Percentiles rank a stretch among this genome's conserved stretches.
Evolutionary conservation across 2,113 vertebrate genomes (phyloP).

Genomic region (Calypte anna): DNA sequence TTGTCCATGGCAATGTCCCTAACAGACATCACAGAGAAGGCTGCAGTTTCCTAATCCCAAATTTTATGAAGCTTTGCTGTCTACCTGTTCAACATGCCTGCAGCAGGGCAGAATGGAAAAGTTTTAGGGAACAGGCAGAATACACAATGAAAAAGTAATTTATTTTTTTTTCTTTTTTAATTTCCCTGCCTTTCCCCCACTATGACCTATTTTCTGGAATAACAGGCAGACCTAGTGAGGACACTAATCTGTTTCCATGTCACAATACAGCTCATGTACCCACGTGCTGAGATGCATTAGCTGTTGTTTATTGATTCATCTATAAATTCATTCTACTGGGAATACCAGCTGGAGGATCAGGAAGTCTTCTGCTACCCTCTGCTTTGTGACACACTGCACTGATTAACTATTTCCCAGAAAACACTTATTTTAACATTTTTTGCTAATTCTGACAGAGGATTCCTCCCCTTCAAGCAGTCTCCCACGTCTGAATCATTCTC

Average conservation of each 20-base stretch:
- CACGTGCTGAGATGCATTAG: conserved; percentile 22
- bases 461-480: conserved; percentile 53
- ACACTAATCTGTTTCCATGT: conserved; percentile 30
- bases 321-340: neutral
- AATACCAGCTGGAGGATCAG: neutral
- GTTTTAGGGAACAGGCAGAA: neutral
- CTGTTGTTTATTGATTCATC: conserved; percentile 46
- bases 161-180: neutral
- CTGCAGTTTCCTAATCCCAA: neutral
- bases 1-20: neutral
- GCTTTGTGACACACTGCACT: conserved; percentile 9
- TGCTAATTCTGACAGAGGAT: conserved; percentile 17
- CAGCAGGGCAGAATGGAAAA: neutral
- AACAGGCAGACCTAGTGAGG: neutral
- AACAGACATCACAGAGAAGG: neutral
- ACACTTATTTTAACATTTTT: conserved; percentile 26
- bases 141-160: neutral
- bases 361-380: neutral
- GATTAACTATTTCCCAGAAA: neutral
- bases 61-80: neutral
- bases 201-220: conserved; percentile 16
- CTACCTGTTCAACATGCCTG: neutral
- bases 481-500: conserved; percentile 35
- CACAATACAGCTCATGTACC: neutral
- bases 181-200: neutral